phyloP scores from a whole-genome alignment of 2,797 vertebrate genomes.

The Numenius phaeopus region DNA sequence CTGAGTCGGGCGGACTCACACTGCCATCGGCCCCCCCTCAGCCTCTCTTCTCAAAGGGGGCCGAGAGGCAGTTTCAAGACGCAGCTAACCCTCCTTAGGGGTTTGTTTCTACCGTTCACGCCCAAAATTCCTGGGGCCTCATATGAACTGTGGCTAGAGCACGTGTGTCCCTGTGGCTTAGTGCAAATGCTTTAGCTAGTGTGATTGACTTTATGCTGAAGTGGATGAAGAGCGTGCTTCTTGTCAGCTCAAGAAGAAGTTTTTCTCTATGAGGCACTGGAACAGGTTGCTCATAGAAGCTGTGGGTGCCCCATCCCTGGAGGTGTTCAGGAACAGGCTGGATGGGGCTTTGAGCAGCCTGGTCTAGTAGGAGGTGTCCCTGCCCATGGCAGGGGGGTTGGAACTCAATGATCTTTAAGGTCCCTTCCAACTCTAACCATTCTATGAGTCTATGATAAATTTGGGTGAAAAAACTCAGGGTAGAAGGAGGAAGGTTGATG shows the following conservation, averaged over 20 bases:
- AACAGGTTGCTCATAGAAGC: background rate
- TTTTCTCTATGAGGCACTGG: background rate
- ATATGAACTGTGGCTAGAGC: background rate
- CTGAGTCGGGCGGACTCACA: accelerated
- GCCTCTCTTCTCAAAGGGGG: too few relatives aligned
- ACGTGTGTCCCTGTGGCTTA: too few relatives aligned
- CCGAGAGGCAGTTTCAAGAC: background rate
- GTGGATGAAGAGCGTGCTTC: background rate
- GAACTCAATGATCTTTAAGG: background rate
- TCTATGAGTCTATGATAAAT: background rate
- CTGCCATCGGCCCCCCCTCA: accelerated
- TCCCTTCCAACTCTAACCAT: background rate
- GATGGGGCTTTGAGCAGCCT: background rate
- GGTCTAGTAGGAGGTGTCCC: background rate
- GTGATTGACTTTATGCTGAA: background rate
- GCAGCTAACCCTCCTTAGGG: background rate
- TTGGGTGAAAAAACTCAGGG: background rate
- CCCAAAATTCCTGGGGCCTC: accelerated
- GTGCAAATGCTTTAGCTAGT: background rate
- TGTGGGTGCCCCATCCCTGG: background rate
- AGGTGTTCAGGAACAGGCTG: background rate
- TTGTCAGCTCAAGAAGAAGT: background rate
- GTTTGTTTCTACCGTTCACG: background rate
- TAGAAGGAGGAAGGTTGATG: background rate
- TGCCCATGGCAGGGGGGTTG: background rate